These are phyloP conservation scores for Troilus luridus DNA, from an alignment of 2,888 invertebrate genomes.

Conservation along the genomic window DNA sequence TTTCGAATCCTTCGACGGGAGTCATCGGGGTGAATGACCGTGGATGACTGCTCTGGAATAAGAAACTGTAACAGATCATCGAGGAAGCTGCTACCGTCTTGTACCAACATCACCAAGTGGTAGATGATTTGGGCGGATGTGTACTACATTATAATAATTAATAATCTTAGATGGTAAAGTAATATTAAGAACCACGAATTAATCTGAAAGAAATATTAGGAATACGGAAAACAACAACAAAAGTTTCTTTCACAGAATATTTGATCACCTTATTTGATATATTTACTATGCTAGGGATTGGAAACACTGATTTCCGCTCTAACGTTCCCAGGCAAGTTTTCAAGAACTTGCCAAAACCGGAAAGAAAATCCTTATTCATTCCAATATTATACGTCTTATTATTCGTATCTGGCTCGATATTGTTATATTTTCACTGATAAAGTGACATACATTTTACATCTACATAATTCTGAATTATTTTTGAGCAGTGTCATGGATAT, in stretches of 20 bases:
- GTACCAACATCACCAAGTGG: not conserved
- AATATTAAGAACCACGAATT: too few relatives aligned
- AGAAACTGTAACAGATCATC: not conserved
- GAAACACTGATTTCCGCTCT: not conserved
- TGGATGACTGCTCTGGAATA: not conserved
- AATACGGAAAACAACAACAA: too few relatives aligned
- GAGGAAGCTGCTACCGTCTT: not conserved
- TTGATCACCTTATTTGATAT: not conserved
- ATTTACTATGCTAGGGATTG: not conserved
- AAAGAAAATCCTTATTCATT: not conserved
- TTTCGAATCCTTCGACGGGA: not conserved
- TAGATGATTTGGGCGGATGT: not conserved
- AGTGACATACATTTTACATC: too few relatives aligned
- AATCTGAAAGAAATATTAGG: too few relatives aligned
- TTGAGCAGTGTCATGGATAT: too few relatives aligned
- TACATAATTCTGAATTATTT: too few relatives aligned
- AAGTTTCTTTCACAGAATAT: not conserved
- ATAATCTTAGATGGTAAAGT: not conserved
- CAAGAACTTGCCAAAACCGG: not conserved
- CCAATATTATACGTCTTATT: too few relatives aligned
- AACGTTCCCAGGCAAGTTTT: not conserved
- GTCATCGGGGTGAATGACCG: conserved; percentile 20
- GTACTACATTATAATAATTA: not conserved
- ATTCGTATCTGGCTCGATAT: too few relatives aligned
- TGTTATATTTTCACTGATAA: too few relatives aligned